Percentiles rank a stretch among this genome's conserved stretches.
These are phyloP conservation scores for Echiichthys vipera DNA, from an alignment of 2,797 vertebrate genomes.

Conservation along the genomic window DNA sequence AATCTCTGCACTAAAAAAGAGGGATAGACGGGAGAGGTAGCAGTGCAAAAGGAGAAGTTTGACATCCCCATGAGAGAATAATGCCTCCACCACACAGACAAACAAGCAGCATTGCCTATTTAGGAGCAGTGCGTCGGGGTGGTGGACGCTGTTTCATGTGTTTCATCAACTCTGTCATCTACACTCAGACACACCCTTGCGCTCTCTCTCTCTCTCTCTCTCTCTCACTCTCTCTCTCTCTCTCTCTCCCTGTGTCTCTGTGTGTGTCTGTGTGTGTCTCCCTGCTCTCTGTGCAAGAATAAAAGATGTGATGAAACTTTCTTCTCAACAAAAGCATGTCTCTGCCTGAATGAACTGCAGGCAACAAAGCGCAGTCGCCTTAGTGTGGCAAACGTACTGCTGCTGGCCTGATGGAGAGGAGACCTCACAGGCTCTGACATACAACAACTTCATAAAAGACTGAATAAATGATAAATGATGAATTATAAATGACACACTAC, in stretches of 20 bases:
- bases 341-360: slow-evolving; percentile 41
- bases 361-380: slow-evolving; percentile 17
- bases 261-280: slow-evolving; percentile 5
- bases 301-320: slow-evolving; percentile 55
- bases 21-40: neutral
- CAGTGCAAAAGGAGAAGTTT: neutral
- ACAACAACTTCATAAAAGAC: slow-evolving; percentile 19
- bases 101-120: slow-evolving; percentile 78
- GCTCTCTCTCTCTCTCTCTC: neutral
- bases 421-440: slow-evolving; percentile 11
- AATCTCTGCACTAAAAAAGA: neutral
- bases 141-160: slow-evolving; percentile 28
- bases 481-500: slow-evolving; percentile 40
- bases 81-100: slow-evolving; percentile 33
- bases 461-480: too few species aligned
- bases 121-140: slow-evolving; percentile 64
- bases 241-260: neutral
- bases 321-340: slow-evolving; percentile 13
- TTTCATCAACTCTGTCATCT: slow-evolving; percentile 50
- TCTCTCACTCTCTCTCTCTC: neutral
- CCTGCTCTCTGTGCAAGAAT: slow-evolving; percentile 35
- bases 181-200: slow-evolving; percentile 29
- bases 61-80: slow-evolving; percentile 36
- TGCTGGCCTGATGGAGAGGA: slow-evolving; percentile 13
- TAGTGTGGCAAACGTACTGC: slow-evolving; percentile 19